Evolutionary conservation across 1,140 invertebrate genomes (phyloP).

Genomic region (Pentalonia nigronervosa): DNA sequence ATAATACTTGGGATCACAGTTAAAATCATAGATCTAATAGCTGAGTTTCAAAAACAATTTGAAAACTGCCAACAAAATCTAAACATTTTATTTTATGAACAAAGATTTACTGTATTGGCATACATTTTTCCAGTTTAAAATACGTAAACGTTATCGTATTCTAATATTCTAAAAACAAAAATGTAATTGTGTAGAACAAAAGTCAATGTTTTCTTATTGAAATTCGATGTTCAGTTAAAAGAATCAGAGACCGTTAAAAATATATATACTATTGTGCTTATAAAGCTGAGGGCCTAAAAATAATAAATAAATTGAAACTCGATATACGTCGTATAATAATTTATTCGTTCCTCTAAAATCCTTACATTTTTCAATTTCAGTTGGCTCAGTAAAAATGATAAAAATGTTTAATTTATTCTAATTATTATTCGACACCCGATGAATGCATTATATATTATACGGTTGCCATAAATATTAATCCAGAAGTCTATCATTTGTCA

Average conservation of each 20-base stretch:
- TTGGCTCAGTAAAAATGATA: background rate
- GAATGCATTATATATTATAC: background rate
- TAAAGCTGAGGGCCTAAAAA: background rate
- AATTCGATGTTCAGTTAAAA: background rate
- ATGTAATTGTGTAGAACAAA: background rate
- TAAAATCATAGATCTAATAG: no score
- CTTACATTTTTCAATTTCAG: background rate
- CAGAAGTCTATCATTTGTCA: background rate
- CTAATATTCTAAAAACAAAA: background rate
- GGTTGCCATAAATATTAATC: background rate
- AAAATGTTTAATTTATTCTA: conserved; percentile 1
- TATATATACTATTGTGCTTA: background rate
- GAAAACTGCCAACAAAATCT: background rate
- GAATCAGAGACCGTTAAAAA: background rate
- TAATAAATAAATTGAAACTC: background rate
- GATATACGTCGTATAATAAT: background rate
- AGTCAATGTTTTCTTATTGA: background rate
- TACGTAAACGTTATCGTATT: background rate
- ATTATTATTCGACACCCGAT: background rate
- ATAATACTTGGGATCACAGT: no score
- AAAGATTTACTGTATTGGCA: background rate
- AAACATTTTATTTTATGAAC: background rate
- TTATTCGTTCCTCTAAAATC: background rate
- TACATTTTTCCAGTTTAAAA: background rate
- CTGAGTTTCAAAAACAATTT: background rate